Percentiles rank a stretch among this genome's conserved stretches.
phyloP scores from a whole-genome alignment of 2,888 invertebrate species.

The Hydroisotoma schaefferi region DNA sequence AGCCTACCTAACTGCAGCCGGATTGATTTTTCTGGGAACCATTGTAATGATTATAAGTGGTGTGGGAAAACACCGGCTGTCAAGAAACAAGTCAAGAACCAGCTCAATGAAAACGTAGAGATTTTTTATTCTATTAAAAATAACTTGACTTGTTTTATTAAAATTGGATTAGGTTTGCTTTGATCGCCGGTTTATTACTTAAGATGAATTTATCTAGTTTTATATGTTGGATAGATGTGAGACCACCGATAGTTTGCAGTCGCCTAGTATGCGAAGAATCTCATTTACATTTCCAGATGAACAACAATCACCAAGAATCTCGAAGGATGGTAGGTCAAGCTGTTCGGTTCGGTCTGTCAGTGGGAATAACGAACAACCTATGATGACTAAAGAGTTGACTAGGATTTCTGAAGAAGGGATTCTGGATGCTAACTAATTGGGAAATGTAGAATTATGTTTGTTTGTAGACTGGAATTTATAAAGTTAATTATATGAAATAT shows the following conservation, averaged over 20 bases:
- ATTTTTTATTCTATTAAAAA: not conserved
- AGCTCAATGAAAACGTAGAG: constrained; percentile 44
- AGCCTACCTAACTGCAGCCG: constrained; percentile 34
- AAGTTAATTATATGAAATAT: too few relatives aligned
- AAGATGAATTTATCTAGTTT: not conserved
- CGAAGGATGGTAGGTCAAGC: constrained; percentile 19
- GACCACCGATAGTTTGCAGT: constrained; percentile 38
- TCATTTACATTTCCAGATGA: constrained; percentile 42
- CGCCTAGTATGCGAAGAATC: constrained; percentile 36
- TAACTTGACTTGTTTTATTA: too few relatives aligned
- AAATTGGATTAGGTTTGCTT: not conserved
- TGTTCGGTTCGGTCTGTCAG: constrained; percentile 1
- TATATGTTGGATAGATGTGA: constrained; percentile 27
- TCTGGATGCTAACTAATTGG: constrained; percentile 67
- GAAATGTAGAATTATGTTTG: not conserved
- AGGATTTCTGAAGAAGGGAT: constrained; percentile 82
- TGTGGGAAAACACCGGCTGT: constrained; percentile 30
- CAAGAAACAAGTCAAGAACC: constrained; percentile 32
- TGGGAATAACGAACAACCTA: constrained; percentile 10
- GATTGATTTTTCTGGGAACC: constrained; percentile 31
- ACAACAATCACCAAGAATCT: constrained; percentile 32
- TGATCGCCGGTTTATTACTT: not conserved
- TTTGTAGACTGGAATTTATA: not conserved
- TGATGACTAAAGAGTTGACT: constrained; percentile 60
- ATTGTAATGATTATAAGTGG: constrained; percentile 26